A percentile compares a stretch with the other conserved stretches of the same genome.
Evolutionary conservation across 1,140 invertebrate species (phyloP).

Genomic region (Neodiprion lecontei): DNA sequence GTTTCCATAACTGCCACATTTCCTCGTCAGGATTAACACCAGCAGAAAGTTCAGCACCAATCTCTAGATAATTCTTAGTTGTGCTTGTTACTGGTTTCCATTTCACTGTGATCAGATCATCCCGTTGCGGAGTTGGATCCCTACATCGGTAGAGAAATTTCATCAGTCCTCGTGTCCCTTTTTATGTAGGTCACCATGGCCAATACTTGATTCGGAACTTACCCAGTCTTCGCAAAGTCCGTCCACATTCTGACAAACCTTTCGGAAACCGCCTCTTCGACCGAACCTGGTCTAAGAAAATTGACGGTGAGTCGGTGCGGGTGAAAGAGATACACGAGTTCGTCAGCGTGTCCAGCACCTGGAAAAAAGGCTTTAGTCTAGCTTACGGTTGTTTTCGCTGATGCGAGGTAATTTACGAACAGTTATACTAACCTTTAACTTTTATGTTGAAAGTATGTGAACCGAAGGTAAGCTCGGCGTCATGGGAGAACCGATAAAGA

Average conservation of each 20-base stretch:
- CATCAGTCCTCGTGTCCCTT: too few relatives aligned
- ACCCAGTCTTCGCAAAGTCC: neutral
- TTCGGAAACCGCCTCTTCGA: neutral
- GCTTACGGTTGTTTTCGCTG: neutral
- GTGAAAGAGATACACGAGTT: neutral
- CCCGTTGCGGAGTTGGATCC: slow-evolving; percentile 52
- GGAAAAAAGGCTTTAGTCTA: neutral
- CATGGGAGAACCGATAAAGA: neutral
- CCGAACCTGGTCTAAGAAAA: neutral
- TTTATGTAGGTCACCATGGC: too few relatives aligned
- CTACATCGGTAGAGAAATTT: slow-evolving; percentile 35
- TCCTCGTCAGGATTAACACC: slow-evolving; percentile 33
- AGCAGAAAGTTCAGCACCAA: slow-evolving; percentile 39
- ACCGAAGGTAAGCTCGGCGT: neutral
- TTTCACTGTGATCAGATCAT: slow-evolving; percentile 41
- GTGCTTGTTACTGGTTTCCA: slow-evolving; percentile 49
- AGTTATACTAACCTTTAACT: neutral
- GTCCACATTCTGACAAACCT: neutral
- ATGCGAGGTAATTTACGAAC: too few relatives aligned
- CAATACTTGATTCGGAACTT: neutral
- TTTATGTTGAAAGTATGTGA: neutral
- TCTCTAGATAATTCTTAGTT: slow-evolving; percentile 49
- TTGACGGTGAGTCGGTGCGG: neutral
- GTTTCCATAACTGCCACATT: neutral
- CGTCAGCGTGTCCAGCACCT: neutral